Evolutionary conservation across 1,140 invertebrate genomes (phyloP).

Genomic region (Drosophila setifemur): DNA sequence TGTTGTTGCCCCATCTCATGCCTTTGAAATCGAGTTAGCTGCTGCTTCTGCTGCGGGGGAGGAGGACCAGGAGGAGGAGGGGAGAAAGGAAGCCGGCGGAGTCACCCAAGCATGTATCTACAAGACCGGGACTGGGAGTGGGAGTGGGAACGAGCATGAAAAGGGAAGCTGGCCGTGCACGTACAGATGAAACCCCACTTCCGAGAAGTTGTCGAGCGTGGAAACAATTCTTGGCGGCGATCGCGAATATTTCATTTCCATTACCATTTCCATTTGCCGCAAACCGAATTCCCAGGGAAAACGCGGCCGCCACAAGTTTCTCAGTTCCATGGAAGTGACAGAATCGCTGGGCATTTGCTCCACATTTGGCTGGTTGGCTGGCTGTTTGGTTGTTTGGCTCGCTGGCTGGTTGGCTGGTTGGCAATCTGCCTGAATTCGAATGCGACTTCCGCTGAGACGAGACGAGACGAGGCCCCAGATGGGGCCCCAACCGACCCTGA

Average conservation of each 20-base stretch:
- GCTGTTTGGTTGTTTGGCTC: background rate
- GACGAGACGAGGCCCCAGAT: background rate
- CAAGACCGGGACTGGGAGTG: conserved; percentile 20
- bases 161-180: conserved; percentile 33
- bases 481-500: conserved; percentile 7
- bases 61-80: conserved; percentile 14
- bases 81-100: conserved; percentile 54
- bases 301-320: conserved; percentile 25
- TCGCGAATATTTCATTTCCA: conserved; percentile 66
- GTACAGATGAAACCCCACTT: conserved; percentile 57
- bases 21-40: conserved; percentile 45
- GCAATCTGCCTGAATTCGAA: conserved; percentile 25
- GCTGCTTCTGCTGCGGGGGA: background rate
- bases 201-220: conserved; percentile 53
- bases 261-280: conserved; percentile 50
- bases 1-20: conserved; percentile 12
- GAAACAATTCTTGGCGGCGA: conserved; percentile 16
- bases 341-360: conserved; percentile 48
- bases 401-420: too few species aligned
- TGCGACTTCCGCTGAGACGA: conserved; percentile 52
- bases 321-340: conserved; percentile 55
- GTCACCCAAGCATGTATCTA: conserved; percentile 59
- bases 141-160: conserved; percentile 1
- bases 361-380: conserved; percentile 48
- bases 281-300: conserved; percentile 67